Percentiles rank a stretch among this genome's conserved stretches.
phyloP scores from a whole-genome alignment of 2,888 invertebrate species.

The Heliconius erato region DNA sequence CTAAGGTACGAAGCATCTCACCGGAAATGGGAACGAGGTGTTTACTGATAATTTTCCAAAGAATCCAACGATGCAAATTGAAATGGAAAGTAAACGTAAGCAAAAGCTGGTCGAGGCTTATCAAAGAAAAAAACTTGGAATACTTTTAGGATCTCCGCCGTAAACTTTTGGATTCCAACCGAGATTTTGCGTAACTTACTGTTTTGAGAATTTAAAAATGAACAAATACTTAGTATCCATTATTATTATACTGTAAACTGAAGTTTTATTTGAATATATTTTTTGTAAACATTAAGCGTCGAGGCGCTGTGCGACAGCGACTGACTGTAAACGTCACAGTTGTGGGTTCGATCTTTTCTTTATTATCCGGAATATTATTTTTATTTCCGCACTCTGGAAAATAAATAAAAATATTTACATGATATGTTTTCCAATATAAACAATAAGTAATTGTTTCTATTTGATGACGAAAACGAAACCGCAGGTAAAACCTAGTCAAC shows the following conservation, averaged over 20 bases:
- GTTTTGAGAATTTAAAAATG: not conserved
- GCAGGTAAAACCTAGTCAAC: no score
- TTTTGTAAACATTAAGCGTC: no score
- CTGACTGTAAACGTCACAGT: not conserved
- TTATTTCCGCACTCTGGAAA: no score
- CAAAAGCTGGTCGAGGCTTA: conserved; percentile 3
- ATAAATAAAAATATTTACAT: no score
- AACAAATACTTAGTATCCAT: conserved; percentile 2
- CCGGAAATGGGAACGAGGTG: conserved; percentile 50
- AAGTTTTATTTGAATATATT: not conserved
- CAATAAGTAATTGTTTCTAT: no score
- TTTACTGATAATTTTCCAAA: conserved; percentile 50
- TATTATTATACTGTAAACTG: not conserved
- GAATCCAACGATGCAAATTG: conserved; percentile 50
- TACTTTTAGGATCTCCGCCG: not conserved
- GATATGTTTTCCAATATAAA: no score
- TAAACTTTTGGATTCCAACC: conserved; percentile 4
- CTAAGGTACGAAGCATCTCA: conserved; percentile 12
- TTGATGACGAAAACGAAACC: no score
- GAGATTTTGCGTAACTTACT: not conserved
- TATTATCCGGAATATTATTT: no score
- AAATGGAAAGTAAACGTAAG: conserved; percentile 51
- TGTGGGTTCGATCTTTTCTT: no score
- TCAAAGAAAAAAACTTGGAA: conserved; percentile 8
- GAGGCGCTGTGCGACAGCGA: no score